Evolutionary conservation across 2,797 vertebrate species (phyloP), one percentile per base, ranked within the genome.

Genomic region (Calcarius lapponicus): DNA sequence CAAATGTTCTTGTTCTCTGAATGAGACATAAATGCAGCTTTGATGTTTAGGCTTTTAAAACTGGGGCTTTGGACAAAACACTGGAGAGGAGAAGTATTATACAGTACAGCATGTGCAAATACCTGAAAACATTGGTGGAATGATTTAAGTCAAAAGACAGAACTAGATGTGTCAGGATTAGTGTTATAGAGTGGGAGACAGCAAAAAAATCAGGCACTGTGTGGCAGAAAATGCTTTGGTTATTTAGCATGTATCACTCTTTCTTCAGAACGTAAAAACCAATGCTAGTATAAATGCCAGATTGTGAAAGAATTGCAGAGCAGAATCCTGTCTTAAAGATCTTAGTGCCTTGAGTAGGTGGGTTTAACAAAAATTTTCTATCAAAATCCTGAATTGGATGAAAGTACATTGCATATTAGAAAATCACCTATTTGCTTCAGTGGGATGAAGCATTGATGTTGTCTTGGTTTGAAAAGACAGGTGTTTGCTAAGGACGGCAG

Each of bases 1-100:
- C 14, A 95, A 86, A 88, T 72, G 10, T 56, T 80, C 58, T 72
- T 90, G 70, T 84, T 95, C 86, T 90, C 73, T 92, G 88, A 94
- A 94, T 90, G 78, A 91, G 64, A 38, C 34, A 57, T 62, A 75
- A 92, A 78, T 61, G 26, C 51, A 34, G 19, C 69, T 96, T 85
- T 93, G 66, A 88, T 83, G 64, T 67, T 88, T 54, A 70, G 56
- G 45, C 56, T 90, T 94, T 93, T 45, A 67, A 90, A 93, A 90
- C 14, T n/a, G 81, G 38, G 54, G 48, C 26, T 93, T 85, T 90
- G 83, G 78, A 75, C 40, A 71, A 93, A 92, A 87, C 36, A 50
- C 13, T 29, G 29, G n/a, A 66, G 48, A 85, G 86, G n/a, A 50
- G 74, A 80, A 91, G n/a, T 24, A 45, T 16, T n/a, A 22, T 67